Base-by-base conservation (phyloP, 2,797 vertebrate genomes). In the Labroides dimidiatus region DNA sequence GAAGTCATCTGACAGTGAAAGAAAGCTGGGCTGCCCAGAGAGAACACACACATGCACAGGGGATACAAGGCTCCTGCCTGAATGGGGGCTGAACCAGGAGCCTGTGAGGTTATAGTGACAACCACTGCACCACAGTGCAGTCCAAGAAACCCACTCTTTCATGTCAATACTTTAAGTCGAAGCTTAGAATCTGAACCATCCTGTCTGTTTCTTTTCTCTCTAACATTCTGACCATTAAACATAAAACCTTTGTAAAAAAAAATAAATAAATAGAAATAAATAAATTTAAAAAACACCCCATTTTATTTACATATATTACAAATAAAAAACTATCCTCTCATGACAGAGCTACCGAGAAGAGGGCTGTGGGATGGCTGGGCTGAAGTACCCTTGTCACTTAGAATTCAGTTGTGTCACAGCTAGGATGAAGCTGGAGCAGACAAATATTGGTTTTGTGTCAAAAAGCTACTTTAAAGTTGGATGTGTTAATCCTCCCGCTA, bases 361-460 rank as follows among this genome's bases (percentile, higher is more conserved):
- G 72, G 3, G 23, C 55, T 50, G 24, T 23, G 20, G 62, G 66
- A 76, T 76, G 33, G 15, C 23, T 44, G 15, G 52, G 17, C 59
- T 56, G 45, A 90, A 78, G 77, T 63, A 75, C 68, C 51, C 4
- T 4, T 77, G 86, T 84, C 84, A 84, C 81, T 92, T 86, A 75
- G 62, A 84, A 90, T 92, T 90, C 84, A 71, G 73, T 65, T 51
- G 75, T 68, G 85, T 85, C 71, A 79, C 75, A 77, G 17, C 45
- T 50, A 37, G 21, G 74, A 81, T 65, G 69, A 52, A 77, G 75
- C 80, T 69, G 51, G 78, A 81, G 80, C 76, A 80, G 88, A 82
- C 87, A 87, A 93, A 92, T 94, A 94, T 94, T 93, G 93, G 91
- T 92, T 93, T 94, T 93, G 75, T 93, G 92, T 94, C 93, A 93